Evolutionary conservation across 92 coral and sea anemone genomes (phyloP).

Genomic region (Isaurus tuberculatus): DNA sequence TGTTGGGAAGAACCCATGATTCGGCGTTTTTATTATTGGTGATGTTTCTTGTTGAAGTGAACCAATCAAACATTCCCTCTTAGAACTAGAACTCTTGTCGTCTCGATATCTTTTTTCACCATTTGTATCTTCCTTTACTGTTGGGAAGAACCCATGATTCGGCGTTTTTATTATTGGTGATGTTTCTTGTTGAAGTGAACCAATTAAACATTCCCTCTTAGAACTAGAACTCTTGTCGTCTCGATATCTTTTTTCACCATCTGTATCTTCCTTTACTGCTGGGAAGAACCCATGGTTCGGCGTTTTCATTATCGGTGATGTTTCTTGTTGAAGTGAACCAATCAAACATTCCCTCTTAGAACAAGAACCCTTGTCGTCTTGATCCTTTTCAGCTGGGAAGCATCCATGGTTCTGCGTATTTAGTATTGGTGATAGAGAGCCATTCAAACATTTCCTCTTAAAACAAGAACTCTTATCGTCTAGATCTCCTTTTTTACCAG

Average conservation of each 20-base stretch:
- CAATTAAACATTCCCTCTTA: not conserved
- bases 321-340: not conserved
- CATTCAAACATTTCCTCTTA: not conserved
- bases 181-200: not conserved
- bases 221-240: too few relatives aligned
- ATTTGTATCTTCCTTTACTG: not conserved
- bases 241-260: not conserved
- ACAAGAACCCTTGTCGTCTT: too few relatives aligned
- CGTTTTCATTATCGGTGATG: not conserved
- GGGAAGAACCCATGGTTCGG: not conserved
- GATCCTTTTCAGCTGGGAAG: not conserved
- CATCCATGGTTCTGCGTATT: not conserved
- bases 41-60: not conserved
- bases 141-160: not conserved
- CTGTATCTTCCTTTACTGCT: not conserved
- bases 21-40: not conserved
- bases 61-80: not conserved
- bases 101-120: not conserved
- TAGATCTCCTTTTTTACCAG: too few relatives aligned
- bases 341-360: not conserved
- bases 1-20: not conserved
- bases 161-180: not conserved
- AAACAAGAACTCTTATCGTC: too few relatives aligned
- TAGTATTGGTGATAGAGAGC: not conserved
- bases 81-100: too few relatives aligned